Percentiles rank a stretch among this genome's conserved stretches.
Conservation (phyloP, 2,113 vertebrate genomes). For the Hydrolagus affinis region DNA sequence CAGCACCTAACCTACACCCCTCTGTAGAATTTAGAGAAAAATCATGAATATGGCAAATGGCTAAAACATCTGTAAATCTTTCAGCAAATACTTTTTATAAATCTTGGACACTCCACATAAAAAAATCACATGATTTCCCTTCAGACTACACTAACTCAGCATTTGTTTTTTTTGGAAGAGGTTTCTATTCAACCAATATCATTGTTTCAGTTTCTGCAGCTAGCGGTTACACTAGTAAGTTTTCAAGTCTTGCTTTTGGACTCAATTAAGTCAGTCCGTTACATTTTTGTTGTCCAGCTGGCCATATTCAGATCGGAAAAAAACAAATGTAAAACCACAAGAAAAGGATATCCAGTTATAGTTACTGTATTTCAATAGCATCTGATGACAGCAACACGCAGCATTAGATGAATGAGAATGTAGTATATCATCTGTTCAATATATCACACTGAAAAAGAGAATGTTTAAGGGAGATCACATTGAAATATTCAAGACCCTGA, state of each 20-base stretch:
- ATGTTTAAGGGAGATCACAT: too few relatives aligned
- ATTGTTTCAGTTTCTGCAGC: constrained; percentile 1
- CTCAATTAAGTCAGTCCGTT: background rate
- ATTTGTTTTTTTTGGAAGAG: constrained; percentile 27
- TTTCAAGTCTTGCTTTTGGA: background rate
- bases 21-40: background rate
- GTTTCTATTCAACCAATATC: constrained; percentile 1
- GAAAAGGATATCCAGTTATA: background rate
- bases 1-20: too few relatives aligned
- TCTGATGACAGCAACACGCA: too few relatives aligned
- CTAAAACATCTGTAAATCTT: constrained; percentile 27
- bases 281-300: background rate
- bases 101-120: constrained; percentile 23
- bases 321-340: background rate
- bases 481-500: too few relatives aligned
- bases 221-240: background rate
- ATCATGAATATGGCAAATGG: constrained; percentile 1
- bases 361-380: background rate
- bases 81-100: constrained; percentile 8
- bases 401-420: too few relatives aligned
- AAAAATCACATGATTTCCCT: constrained; percentile 21
- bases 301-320: background rate
- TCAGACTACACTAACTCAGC: constrained; percentile 5
- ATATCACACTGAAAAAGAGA: too few relatives aligned
- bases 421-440: too few relatives aligned